Evolutionary conservation across 2,113 vertebrate genomes (phyloP), one percentile per base, ranked within the genome.

Genomic region (Gadus macrocephalus): DNA sequence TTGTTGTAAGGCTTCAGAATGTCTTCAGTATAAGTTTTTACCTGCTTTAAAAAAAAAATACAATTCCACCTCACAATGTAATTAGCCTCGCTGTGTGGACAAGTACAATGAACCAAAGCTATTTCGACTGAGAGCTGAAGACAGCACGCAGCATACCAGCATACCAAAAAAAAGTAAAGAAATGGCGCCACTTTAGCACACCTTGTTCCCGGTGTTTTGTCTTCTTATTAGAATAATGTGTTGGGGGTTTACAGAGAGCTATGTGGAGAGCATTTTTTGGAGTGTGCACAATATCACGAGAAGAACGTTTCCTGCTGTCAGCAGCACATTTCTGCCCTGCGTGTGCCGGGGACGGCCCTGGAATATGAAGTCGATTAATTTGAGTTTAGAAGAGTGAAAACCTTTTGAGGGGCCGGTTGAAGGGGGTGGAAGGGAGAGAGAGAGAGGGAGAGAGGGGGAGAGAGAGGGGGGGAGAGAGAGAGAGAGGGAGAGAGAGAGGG

Each of bases 301-400:
- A 31, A 56, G 58, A 74, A 70, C 42, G 65, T 38, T 66, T 9
- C 28, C 49, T 15, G 28, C 17, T 58, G 65, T 66, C 60, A 42
- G 53, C 63, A 58, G 38, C 67, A 70, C 19, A 74, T 80, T 79
- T 72, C 60, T 27, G 72, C 68, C 28, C 64, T 59, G 72, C 3
- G 3, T 74, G 73, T 71, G 67, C 60, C 17, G 17, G 38, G 78
- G 73, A 75, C 61, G 62, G 69, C n/a, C 63, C 69, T 62, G 71
- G 73, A 78, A 86, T 81, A 70, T 56, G 62, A 81, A 80, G 76
- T 60, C 64, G 68, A 73, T 84, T 81, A 58, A 81, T 87, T 77
- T 83, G 56, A 81, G 73, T 69, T 65, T 67, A 82, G 74, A 79
- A 71, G 69, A 72, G 68, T 62, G 83, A 78, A 73, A 79, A 75